phyloP scores from a whole-genome alignment of 2,113 vertebrate genomes.

The Monarcha castaneiventris region DNA sequence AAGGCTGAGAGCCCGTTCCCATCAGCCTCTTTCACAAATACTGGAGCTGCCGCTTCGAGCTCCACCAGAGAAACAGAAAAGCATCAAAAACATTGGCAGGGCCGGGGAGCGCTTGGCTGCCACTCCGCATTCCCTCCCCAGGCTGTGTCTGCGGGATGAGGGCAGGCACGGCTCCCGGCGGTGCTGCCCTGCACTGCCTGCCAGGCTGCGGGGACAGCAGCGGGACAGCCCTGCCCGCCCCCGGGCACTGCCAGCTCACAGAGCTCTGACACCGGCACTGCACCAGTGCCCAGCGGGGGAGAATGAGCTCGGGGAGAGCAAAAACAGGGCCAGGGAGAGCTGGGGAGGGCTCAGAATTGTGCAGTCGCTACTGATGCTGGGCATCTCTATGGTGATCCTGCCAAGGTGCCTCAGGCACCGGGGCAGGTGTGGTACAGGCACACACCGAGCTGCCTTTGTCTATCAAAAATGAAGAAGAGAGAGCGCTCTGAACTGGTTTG shows the following conservation, averaged over 20 bases:
- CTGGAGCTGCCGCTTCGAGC: conserved; percentile 42
- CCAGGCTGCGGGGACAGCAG: not conserved
- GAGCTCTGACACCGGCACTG: not conserved
- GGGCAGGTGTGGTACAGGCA: not conserved
- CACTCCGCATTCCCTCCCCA: conserved; percentile 51
- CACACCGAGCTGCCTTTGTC: not conserved
- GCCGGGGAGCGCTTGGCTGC: conserved; percentile 55
- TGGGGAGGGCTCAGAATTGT: not conserved
- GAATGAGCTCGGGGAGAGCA: not conserved
- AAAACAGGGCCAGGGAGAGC: not conserved
- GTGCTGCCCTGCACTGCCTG: not conserved
- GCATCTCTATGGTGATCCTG: not conserved
- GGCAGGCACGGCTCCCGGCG: not conserved
- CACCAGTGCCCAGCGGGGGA: not conserved
- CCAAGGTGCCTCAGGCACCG: not conserved
- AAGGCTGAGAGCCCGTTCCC: not conserved
- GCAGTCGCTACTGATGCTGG: not conserved
- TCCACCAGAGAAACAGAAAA: conserved; percentile 59
- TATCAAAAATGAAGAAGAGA: not conserved
- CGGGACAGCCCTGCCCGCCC: not conserved
- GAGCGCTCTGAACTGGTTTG: not conserved
- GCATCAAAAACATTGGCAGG: conserved; percentile 55
- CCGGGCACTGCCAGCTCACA: not conserved
- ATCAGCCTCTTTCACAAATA: not conserved
- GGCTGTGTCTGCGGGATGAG: conserved; percentile 14